Percentiles rank a stretch among this genome's conserved stretches.
Evolutionary conservation across 2,113 vertebrate species (phyloP).

Genomic region (Galeopterus variegatus): DNA sequence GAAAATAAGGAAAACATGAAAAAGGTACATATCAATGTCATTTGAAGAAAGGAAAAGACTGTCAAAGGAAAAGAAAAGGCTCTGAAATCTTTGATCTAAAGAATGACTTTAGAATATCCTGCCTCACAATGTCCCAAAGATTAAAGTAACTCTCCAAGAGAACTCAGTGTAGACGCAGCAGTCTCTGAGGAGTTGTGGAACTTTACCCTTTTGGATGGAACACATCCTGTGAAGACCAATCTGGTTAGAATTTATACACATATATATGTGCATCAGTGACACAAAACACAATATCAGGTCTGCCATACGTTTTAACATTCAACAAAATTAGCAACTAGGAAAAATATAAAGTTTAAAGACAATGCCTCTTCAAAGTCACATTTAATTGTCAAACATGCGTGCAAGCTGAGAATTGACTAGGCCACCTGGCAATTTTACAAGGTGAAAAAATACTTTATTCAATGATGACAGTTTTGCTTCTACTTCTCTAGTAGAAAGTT

Average conservation of each 20-base stretch:
- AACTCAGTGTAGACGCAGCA: no score
- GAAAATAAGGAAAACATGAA: background rate
- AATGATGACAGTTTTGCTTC: background rate
- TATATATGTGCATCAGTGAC: background rate
- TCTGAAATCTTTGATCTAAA: background rate
- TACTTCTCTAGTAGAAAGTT: background rate
- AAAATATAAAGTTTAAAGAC: background rate
- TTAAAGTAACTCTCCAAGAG: background rate
- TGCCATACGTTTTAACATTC: background rate
- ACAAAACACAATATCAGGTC: background rate
- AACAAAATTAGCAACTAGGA: background rate
- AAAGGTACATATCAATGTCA: background rate
- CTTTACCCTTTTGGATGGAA: background rate
- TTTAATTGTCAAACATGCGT: background rate
- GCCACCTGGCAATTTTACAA: constrained; percentile 71
- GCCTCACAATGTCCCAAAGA: background rate
- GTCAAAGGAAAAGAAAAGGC: background rate
- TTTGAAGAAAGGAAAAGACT: background rate
- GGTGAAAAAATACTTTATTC: background rate
- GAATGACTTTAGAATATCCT: background rate
- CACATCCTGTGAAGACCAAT: background rate
- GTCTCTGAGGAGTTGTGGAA: background rate
- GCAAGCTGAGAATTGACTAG: background rate
- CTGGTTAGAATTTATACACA: background rate
- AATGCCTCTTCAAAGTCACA: background rate